phyloP scores from a whole-genome alignment of 2,888 invertebrate genomes.

The Molorchus minor region DNA sequence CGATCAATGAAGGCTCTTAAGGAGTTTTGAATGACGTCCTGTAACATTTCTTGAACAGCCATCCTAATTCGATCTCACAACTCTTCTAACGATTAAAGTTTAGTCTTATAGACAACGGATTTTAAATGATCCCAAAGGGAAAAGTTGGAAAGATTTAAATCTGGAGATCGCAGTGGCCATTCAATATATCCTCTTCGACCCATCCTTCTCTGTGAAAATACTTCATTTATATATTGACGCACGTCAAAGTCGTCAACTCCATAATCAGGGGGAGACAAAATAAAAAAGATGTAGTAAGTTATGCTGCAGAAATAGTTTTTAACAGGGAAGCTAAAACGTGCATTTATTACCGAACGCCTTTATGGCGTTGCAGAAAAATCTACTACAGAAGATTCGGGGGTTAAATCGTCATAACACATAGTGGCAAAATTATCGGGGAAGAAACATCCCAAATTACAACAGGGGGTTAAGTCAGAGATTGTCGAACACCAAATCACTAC shows the following conservation, averaged over 20 bases:
- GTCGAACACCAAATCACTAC: too few species aligned
- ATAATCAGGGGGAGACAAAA: background rate
- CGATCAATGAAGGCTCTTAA: constrained; percentile 13
- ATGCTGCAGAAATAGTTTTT: too few species aligned
- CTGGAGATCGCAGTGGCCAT: background rate
- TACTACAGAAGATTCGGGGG: too few species aligned
- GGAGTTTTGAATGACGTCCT: constrained; percentile 1
- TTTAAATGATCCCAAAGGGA: constrained; percentile 9
- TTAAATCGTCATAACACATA: too few species aligned
- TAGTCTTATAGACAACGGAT: background rate
- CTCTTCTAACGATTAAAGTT: background rate
- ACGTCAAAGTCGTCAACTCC: background rate
- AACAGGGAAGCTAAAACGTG: too few species aligned
- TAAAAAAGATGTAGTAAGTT: too few species aligned
- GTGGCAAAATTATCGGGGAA: too few species aligned
- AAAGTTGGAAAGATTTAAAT: constrained; percentile 14
- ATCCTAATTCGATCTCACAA: constrained; percentile 3
- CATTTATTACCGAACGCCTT: too few species aligned
- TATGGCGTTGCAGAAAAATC: too few species aligned
- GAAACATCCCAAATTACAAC: too few species aligned
- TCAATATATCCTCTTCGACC: background rate
- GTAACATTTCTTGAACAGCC: constrained; percentile 9
- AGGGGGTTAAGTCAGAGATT: too few species aligned
- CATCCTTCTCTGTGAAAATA: background rate
- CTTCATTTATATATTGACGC: background rate